Evolutionary conservation across 2,797 vertebrate genomes (phyloP).

Genomic region (Chrosomus eos): DNA sequence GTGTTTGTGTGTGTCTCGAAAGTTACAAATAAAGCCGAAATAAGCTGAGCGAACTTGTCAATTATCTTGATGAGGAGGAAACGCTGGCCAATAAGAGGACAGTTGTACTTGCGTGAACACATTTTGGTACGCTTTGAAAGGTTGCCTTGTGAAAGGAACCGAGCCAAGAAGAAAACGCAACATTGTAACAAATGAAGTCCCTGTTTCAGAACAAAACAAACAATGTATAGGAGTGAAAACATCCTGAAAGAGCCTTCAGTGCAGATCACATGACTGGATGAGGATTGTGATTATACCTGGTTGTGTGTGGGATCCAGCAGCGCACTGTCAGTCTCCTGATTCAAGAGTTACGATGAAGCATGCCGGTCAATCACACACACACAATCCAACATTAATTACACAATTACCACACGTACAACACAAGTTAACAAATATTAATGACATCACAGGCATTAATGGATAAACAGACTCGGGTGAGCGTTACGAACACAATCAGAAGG

Average conservation of each 20-base stretch:
- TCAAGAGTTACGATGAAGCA: conserved; percentile 76
- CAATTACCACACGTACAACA: neutral
- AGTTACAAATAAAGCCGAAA: no score
- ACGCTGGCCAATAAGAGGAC: no score
- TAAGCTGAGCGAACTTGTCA: no score
- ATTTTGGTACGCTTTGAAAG: no score
- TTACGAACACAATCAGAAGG: neutral
- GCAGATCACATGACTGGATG: conserved; percentile 33
- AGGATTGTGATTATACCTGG: conserved; percentile 82
- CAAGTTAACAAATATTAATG: conserved; percentile 53
- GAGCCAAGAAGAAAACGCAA: no score
- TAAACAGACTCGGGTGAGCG: conserved; percentile 41
- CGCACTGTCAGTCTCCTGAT: conserved; percentile 87
- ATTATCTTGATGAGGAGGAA: no score
- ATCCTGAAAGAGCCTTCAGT: neutral
- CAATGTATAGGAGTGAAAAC: no score
- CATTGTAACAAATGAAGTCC: no score
- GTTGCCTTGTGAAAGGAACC: no score
- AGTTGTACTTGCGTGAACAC: no score
- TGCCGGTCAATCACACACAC: conserved; percentile 70
- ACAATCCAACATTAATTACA: conserved; percentile 45
- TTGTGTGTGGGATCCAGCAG: conserved; percentile 81
- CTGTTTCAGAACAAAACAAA: no score
- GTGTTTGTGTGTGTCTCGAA: no score
- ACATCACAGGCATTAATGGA: conserved; percentile 65